Evolutionary conservation across 2,888 invertebrate genomes (phyloP), one percentile per base, ranked within the genome.

Genomic region (Nymphalis c-album): DNA sequence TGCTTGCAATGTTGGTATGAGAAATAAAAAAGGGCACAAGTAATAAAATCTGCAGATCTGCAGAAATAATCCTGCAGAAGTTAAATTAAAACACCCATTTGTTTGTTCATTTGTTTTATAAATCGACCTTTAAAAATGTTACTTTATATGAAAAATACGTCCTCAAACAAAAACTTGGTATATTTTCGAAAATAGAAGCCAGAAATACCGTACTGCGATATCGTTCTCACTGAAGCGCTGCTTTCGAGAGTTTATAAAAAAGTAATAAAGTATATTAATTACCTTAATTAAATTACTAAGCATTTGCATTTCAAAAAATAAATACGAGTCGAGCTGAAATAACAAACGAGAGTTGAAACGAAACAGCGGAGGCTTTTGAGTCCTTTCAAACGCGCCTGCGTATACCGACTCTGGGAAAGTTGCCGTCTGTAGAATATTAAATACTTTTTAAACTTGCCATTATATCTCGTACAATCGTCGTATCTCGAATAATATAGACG

Each of bases 351-450:
- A 35, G 10, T 40, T 40, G 18, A 18, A 57, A 57, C 57, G 57
- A 57, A 57, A 40, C 53, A 47, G 55, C 8, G 26, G 45, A 62
- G 13, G 45, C 40, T 20, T 62, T 67, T 13, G 40, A 67, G 66
- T 20, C 55, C 62, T 66, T 55, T 47, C 20, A 67, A 67, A 67
- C 61, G 60, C 57, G 59, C 59, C 63, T 66, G 55, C 46, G 60
- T 60, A 46, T 45, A 22, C 50, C 58, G 16, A 16, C 22, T 57
- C 48, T 7, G 48, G 61, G 50, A 46, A 22, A 61, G 31, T 20
- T 26, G 26, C 55, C 53, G 55, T 63, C 63, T 8, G 63, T 66
- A 66, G 66, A 55, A 66, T 40, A 66, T 57, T 66, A 63, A 66
- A 66, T 55, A 66, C 55, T 69, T 63, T 51, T 26, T 35, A 50